These are phyloP conservation scores for Exephanes ischioxanthus DNA, from an alignment of 2,888 invertebrate species.

Conservation along the genomic window DNA sequence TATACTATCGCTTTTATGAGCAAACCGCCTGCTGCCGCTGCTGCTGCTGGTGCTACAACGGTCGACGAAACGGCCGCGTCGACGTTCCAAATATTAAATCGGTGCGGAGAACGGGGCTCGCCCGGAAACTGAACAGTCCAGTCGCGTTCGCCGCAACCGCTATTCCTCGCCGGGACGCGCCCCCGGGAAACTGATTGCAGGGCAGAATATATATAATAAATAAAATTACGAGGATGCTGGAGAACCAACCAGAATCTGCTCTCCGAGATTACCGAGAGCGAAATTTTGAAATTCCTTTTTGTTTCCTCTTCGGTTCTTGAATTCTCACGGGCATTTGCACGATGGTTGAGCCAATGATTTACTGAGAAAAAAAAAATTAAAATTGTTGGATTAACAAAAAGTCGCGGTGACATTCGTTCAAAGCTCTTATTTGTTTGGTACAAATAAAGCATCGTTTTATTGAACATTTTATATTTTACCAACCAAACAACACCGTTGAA, in stretches of 20 bases:
- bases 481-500: too few relatives aligned
- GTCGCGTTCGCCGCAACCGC: constrained; percentile 14
- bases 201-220: background rate
- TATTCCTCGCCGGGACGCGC: background rate
- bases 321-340: too few relatives aligned
- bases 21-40: constrained; percentile 65
- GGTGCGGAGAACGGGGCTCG: constrained; percentile 11
- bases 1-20: constrained; percentile 75
- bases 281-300: background rate
- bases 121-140: constrained; percentile 22
- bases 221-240: background rate
- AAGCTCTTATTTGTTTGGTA: too few relatives aligned
- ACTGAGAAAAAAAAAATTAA: too few relatives aligned
- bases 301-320: background rate
- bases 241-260: background rate
- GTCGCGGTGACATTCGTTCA: too few relatives aligned
- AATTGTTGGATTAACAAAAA: too few relatives aligned
- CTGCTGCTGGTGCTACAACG: constrained; percentile 3
- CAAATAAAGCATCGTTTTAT: too few relatives aligned
- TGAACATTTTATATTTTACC: too few relatives aligned
- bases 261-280: background rate
- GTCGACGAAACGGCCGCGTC: constrained; percentile 43
- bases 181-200: constrained; percentile 1
- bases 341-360: background rate
- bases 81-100: constrained; percentile 54